phyloP scores from a whole-genome alignment of 2,113 vertebrate species.

The Aegithalos caudatus region DNA sequence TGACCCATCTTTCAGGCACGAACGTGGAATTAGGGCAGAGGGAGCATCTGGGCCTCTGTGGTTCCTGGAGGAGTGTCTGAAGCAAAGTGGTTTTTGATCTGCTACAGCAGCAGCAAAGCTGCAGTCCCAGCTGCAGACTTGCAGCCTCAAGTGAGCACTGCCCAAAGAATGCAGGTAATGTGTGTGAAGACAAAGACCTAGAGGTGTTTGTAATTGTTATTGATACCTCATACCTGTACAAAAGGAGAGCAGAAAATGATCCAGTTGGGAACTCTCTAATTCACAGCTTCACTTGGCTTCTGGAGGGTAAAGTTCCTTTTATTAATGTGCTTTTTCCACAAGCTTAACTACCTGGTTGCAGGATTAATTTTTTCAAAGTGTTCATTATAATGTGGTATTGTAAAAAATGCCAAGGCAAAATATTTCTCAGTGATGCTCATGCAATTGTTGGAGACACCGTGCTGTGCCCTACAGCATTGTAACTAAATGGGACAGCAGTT shows the following conservation, averaged over 20 bases:
- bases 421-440: not conserved
- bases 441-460: not conserved
- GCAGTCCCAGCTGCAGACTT: not conserved
- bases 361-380: not conserved
- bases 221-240: not conserved
- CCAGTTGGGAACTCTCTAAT: not conserved
- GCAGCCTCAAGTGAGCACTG: not conserved
- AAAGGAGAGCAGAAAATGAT: not conserved
- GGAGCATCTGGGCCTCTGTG: not conserved
- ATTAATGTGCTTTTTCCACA: not conserved
- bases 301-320: not conserved
- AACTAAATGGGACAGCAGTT: not conserved
- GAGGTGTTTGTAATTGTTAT: not conserved
- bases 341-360: not conserved
- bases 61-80: not conserved
- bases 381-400: not conserved
- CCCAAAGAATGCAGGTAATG: not conserved
- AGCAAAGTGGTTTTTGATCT: not conserved
- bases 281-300: not conserved
- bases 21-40: not conserved
- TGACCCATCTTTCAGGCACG: not conserved
- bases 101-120: not conserved
- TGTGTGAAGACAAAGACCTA: accelerated
- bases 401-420: not conserved
- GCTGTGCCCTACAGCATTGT: not conserved